Evolutionary conservation across 2,113 vertebrate species (phyloP).

Genomic region (Pangasianodon gigas): DNA sequence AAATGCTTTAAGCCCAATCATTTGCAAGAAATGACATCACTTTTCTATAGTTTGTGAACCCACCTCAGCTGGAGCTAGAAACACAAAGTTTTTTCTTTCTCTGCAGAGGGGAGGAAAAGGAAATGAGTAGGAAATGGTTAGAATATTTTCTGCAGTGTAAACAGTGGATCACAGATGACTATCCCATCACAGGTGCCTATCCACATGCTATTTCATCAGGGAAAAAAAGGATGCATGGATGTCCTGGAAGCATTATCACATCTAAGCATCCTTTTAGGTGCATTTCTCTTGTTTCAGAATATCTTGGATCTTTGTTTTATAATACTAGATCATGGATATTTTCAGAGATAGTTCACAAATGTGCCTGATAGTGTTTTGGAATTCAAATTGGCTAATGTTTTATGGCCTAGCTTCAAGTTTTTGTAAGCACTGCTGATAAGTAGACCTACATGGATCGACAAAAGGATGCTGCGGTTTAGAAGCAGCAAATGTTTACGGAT

Average conservation of each 20-base stretch:
- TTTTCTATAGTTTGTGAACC: slow-evolving; percentile 64
- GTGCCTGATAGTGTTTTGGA: slow-evolving; percentile 8
- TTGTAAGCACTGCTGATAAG: background rate
- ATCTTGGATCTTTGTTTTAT: slow-evolving; percentile 16
- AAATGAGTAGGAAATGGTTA: slow-evolving; percentile 54
- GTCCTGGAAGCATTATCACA: slow-evolving; percentile 11
- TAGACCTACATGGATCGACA: slow-evolving; percentile 2
- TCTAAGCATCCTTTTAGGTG: slow-evolving; percentile 26
- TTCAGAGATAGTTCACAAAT: slow-evolving; percentile 18
- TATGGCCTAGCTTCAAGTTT: background rate
- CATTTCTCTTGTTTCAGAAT: slow-evolving; percentile 32
- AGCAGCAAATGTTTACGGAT: slow-evolving; percentile 15
- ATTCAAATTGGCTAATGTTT: slow-evolving; percentile 22
- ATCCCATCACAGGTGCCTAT: background rate
- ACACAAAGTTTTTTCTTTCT: slow-evolving; percentile 36
- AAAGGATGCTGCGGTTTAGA: background rate
- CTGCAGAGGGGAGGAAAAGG: slow-evolving; percentile 36
- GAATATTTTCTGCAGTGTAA: slow-evolving; percentile 43
- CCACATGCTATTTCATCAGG: background rate
- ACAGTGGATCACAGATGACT: background rate
- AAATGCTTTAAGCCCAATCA: slow-evolving; percentile 67
- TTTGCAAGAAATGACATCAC: slow-evolving; percentile 71
- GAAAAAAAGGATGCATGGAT: background rate
- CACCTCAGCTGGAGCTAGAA: slow-evolving; percentile 60
- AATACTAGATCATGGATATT: slow-evolving; percentile 6